Base-by-base conservation (phyloP, 2,113 vertebrate genomes). In the Grantiella picta region DNA sequence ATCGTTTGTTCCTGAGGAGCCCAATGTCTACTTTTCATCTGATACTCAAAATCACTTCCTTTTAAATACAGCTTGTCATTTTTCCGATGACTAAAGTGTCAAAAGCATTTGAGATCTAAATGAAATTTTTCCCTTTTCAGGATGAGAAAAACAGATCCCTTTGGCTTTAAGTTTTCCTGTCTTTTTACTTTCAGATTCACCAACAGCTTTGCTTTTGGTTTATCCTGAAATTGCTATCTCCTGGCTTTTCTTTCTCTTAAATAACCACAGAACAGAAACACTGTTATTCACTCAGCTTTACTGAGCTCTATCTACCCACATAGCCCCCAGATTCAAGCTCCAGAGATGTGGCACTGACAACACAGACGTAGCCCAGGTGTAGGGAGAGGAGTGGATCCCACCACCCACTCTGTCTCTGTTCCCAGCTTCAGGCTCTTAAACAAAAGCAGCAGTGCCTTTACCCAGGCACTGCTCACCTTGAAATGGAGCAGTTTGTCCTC, bases 21-120 rank as follows among this genome's bases (percentile, higher is more conserved):
- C 66, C 94, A 82, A 61, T 25, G 19, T 53, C 33, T 45, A 45
- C 54, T 83, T 90, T 91, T 87, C 90, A 82, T 64, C 59, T 90
- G 79, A 94, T 88, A 90, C 76, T 85, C 33, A 13, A 88, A 96
- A 91, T 94, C 54, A 50, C 75, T 93, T 80, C 79, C 90, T 92
- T 96, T 94, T 95, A 95, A 95, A 93, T 53, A 94, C 71, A 90
- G 79, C 82, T 71, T 96, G 90, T 90, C 90, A 93, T 77, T 90
- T 93, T 93, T 80, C 3, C 92, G 54, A 95, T 50, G 50, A 94
- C 86, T 93, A 35, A 69, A 73, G 50, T 42, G 64, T 88, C 94
- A 96, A 90, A 96, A 90, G 72, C 86, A 90, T 93, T 77, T 73
- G 50, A 94, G 79, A 88, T 83, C 63, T 73, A 93, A 92, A 83